phyloP scores from a whole-genome alignment of 2,113 vertebrate genomes.

The Crocuta crocuta region DNA sequence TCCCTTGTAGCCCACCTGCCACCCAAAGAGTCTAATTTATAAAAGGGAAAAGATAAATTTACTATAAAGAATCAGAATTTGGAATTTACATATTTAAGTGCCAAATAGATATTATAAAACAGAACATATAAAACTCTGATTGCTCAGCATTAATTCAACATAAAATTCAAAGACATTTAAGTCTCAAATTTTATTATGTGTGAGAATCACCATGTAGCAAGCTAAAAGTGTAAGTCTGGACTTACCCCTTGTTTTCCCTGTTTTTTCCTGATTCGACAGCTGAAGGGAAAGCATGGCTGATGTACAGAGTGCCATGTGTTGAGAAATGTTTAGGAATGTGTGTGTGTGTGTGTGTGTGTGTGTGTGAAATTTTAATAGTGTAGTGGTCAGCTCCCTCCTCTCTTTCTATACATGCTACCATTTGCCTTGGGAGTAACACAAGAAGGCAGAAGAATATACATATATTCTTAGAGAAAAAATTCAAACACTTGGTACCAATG shows the following conservation, averaged over 20 bases:
- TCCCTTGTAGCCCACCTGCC: background rate
- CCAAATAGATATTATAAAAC: background rate
- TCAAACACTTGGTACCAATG: background rate
- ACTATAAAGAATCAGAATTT: slow-evolving; percentile 28
- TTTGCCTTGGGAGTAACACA: background rate
- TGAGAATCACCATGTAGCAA: background rate
- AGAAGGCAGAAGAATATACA: background rate
- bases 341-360: background rate
- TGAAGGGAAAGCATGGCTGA: background rate
- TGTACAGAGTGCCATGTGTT: background rate
- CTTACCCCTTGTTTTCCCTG: fast-evolving
- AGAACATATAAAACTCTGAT: background rate
- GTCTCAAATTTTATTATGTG: background rate
- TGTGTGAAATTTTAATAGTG: background rate
- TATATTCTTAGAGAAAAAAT: background rate
- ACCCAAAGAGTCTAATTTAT: background rate
- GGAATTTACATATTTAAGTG: background rate
- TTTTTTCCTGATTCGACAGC: background rate
- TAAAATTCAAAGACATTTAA: background rate
- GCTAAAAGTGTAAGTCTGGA: background rate
- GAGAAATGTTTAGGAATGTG: background rate
- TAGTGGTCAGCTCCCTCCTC: background rate
- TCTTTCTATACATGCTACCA: background rate
- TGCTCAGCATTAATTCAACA: background rate
- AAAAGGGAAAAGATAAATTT: slow-evolving; percentile 10